These are phyloP conservation scores for Tiliqua scincoides DNA, from an alignment of 2,113 vertebrate genomes.

Conservation along the genomic window DNA sequence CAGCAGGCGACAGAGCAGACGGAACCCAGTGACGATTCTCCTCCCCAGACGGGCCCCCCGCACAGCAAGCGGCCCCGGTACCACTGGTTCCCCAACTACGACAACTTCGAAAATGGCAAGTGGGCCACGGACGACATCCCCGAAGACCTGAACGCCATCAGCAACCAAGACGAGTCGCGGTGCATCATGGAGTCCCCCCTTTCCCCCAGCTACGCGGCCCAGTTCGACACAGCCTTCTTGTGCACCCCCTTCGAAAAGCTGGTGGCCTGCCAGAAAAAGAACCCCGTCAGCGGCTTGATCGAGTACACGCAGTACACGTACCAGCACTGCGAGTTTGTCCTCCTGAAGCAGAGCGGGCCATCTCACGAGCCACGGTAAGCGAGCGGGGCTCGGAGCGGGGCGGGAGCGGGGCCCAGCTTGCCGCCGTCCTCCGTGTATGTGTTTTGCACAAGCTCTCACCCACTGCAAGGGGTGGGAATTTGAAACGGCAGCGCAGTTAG, in stretches of 20 bases:
- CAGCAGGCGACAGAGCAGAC: neutral
- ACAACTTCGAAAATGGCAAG: constrained; percentile 74
- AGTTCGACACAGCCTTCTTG: constrained; percentile 50
- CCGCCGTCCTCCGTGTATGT: too few species aligned
- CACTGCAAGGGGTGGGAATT: too few species aligned
- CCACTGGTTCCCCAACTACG: constrained; percentile 36
- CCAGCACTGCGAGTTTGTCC: constrained; percentile 89
- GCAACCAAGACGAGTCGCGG: constrained; percentile 42
- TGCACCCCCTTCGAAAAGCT: constrained; percentile 81
- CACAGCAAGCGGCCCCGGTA: neutral
- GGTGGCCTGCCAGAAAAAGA: constrained; percentile 90
- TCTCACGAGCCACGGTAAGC: constrained; percentile 93
- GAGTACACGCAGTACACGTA: constrained; percentile 93
- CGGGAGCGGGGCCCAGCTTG: neutral
- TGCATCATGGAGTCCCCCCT: constrained; percentile 72
- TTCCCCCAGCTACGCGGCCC: constrained; percentile 56
- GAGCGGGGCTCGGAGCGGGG: fast-evolving
- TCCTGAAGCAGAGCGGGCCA: constrained; percentile 92
- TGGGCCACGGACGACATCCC: constrained; percentile 94
- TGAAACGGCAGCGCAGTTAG: neutral
- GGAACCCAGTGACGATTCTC: fast-evolving
- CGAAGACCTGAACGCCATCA: constrained; percentile 86
- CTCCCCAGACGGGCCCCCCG: fast-evolving
- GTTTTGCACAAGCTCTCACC: neutral
- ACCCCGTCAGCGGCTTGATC: constrained; percentile 93